Conservation (phyloP, 2,888 invertebrate genomes). For the Harmothoe impar region DNA sequence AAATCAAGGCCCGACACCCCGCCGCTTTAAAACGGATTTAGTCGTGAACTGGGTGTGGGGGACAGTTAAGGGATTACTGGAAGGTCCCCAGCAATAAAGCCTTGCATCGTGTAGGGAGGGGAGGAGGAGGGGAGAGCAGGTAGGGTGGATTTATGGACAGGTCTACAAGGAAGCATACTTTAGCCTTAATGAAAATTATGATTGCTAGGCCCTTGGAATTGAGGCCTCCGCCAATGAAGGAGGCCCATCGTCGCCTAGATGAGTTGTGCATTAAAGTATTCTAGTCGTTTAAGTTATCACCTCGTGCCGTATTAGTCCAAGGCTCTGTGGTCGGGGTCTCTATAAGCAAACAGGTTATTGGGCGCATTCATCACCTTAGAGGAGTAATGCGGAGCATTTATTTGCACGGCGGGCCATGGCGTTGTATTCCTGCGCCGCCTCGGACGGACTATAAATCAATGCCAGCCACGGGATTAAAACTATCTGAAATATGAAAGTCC, state of each 20-base stretch:
- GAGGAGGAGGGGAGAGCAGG: neutral
- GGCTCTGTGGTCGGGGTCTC: constrained; percentile 13
- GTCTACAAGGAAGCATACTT: constrained; percentile 58
- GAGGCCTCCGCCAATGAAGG: neutral
- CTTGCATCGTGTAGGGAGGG: neutral
- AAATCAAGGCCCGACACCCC: constrained; percentile 8
- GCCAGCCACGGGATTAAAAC: constrained; percentile 43
- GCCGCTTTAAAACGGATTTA: constrained; percentile 15
- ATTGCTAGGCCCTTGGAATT: neutral
- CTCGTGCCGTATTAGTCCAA: constrained; percentile 1
- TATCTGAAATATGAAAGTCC: constrained; percentile 60
- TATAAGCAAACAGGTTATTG: constrained; percentile 58
- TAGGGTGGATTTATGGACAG: constrained; percentile 39
- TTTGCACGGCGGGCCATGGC: constrained; percentile 29
- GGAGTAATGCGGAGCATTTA: constrained; percentile 50
- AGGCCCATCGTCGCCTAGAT: neutral
- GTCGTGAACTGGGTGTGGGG: neutral
- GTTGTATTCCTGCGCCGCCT: neutral
- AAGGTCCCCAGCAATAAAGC: neutral
- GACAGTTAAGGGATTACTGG: constrained; percentile 35
- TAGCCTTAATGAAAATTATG: constrained; percentile 58
- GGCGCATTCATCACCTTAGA: constrained; percentile 35
- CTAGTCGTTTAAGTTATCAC: constrained; percentile 47
- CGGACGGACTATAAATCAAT: constrained; percentile 42
- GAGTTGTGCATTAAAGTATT: constrained; percentile 45